These are phyloP conservation scores for Nibea coibor DNA, from an alignment of 2,113 vertebrate genomes.

Conservation along the genomic window DNA sequence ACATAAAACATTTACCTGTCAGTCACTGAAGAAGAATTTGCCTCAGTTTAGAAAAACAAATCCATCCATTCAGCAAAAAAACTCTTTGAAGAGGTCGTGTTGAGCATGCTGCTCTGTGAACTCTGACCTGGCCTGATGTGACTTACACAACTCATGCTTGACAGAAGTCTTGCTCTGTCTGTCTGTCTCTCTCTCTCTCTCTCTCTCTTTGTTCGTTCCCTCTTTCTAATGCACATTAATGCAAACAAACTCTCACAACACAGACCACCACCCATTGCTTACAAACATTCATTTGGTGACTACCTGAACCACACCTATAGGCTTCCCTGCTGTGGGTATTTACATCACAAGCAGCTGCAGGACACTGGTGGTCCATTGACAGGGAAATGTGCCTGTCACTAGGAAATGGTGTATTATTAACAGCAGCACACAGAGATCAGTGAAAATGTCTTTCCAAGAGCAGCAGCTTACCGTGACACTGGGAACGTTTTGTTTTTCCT, in stretches of 20 bases:
- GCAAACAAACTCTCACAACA: constrained; percentile 23
- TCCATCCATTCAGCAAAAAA: constrained; percentile 24
- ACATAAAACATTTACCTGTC: constrained; percentile 7
- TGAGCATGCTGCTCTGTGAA: constrained; percentile 40
- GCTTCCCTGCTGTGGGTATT: constrained; percentile 57
- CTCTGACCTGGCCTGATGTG: constrained; percentile 60
- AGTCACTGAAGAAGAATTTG: neutral
- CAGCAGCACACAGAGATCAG: constrained; percentile 39
- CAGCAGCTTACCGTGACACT: neutral
- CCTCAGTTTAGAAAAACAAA: constrained; percentile 15
- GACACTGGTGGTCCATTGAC: constrained; percentile 59
- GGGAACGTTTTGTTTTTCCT: neutral
- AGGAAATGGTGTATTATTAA: constrained; percentile 51
- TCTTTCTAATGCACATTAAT: constrained; percentile 50
- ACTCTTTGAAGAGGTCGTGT: constrained; percentile 40
- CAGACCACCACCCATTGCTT: neutral
- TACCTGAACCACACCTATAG: constrained; percentile 34
- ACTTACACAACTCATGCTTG: constrained; percentile 26
- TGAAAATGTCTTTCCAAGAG: constrained; percentile 21
- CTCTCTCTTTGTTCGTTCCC: constrained; percentile 7
- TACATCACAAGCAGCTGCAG: constrained; percentile 65
- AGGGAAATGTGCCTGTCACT: constrained; percentile 57
- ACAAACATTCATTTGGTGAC: constrained; percentile 17
- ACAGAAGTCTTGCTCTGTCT: constrained; percentile 17
- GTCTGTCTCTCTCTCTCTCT: neutral